Conservation (phyloP, 2,888 invertebrate genomes). For the Hydropsyche betteni region DNA sequence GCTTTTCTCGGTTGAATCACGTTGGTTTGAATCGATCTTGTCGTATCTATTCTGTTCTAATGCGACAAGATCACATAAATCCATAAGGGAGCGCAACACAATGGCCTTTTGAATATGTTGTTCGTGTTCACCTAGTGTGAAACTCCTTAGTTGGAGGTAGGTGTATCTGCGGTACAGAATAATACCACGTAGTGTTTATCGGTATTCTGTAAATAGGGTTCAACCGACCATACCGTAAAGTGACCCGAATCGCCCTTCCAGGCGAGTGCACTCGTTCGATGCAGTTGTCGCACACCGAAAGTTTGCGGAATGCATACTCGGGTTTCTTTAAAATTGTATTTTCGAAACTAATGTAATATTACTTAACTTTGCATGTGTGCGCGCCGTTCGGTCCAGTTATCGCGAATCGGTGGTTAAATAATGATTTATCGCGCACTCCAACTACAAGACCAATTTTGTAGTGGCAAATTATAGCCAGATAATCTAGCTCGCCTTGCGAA, state of each 20-base stretch:
- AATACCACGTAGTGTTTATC: slow-evolving; percentile 15
- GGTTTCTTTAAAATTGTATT: not conserved
- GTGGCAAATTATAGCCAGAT: slow-evolving; percentile 20
- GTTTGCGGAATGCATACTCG: not conserved
- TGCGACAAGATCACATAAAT: no score
- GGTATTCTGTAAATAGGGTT: slow-evolving; percentile 36
- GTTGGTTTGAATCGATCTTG: slow-evolving; percentile 7
- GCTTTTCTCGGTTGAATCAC: no score
- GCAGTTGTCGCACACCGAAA: slow-evolving; percentile 20
- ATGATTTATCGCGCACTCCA: slow-evolving; percentile 19
- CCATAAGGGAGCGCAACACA: not conserved
- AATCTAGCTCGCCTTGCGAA: slow-evolving; percentile 18
- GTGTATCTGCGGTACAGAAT: slow-evolving; percentile 23
- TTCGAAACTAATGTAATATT: slow-evolving; percentile 7
- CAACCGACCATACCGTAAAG: slow-evolving; percentile 34
- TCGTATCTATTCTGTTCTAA: no score
- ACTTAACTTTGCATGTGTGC: no score
- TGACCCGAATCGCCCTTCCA: slow-evolving; percentile 37
- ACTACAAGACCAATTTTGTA: slow-evolving; percentile 6
- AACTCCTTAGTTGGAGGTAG: slow-evolving; percentile 14
- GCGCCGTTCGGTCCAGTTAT: no score
- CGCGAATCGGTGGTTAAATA: slow-evolving; percentile 8
- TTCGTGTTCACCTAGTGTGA: slow-evolving; percentile 26
- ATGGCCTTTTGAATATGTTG: slow-evolving; percentile 20
- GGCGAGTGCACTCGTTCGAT: slow-evolving; percentile 17